Base-by-base conservation (phyloP, 2,113 vertebrate species). In the Camelus dromedarius region DNA sequence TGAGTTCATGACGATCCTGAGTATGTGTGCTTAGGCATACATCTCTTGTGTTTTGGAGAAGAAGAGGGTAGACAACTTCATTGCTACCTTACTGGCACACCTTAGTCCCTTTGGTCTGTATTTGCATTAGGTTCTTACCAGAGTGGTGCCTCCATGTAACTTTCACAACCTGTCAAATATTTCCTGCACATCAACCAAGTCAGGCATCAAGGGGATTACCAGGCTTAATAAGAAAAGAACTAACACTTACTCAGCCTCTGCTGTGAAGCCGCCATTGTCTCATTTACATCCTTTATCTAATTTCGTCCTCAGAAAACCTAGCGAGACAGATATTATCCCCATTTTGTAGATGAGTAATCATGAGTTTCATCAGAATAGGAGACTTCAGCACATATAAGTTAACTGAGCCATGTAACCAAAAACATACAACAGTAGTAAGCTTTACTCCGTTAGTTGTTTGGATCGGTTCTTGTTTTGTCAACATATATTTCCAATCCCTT, bases 261-360 rank as follows among this genome's bases (percentile, higher is more conserved):
- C 42, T 32, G 24, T 9, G 6, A 3, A 75, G 6, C 11, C 75
- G 52, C 15, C 46, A 32, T 52, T 18, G 8, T 89, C 91, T 96
- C 70, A 91, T 86, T 89, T 73, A 70, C 54, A 86, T 67, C 66
- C 76, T 81, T 86, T 91, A 52, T 80, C 72, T 89, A 91, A 88
- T 81, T 89, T 66, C 77, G 84, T 52, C 52, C 15, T 72, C 73
- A 91, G 87, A 77, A 97, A 86, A 72, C 15, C 58, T 70, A 54
- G 28, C 22, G 46, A 83, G 28, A 70, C 35, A 86, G 50, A 83
- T 66, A 70, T 82, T 73, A n/a, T 77, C 50, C 85, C 35, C 67
- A 96, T 69, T 91, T 85, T 89, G 72, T 32, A 48, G 28, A 93
- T 60, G 52, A 95, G 90, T 92, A 91, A 93, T 80, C 56, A 77